phyloP scores from a whole-genome alignment of 2,888 invertebrate genomes.

The Tenthredo distinguenda region DNA sequence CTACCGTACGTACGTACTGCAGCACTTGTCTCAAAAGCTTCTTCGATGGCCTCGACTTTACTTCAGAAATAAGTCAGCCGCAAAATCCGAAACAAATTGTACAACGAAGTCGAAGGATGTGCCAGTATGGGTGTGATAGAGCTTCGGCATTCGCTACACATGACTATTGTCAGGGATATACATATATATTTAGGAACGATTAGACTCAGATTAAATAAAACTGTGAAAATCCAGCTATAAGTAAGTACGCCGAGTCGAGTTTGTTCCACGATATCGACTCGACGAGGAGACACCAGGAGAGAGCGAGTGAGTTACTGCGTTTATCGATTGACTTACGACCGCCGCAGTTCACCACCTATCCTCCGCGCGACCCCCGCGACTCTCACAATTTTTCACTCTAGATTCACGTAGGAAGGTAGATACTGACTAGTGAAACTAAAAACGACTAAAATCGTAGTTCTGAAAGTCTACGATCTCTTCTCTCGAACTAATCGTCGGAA shows the following conservation, averaged over 20 bases:
- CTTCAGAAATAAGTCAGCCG: not conserved
- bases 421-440: not conserved
- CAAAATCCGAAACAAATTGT: not conserved
- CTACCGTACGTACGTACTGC: not conserved
- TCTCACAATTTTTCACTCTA: conserved; percentile 26
- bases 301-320: conserved; percentile 56
- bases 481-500: not conserved
- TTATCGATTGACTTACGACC: conserved; percentile 67
- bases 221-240: conserved; percentile 19
- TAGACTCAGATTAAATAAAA: not conserved
- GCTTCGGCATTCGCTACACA: not conserved
- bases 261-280: conserved; percentile 45
- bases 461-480: not conserved
- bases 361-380: conserved; percentile 1
- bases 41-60: not conserved
- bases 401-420: not conserved
- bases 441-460: not conserved
- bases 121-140: too few species aligned
- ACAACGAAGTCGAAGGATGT: too few species aligned
- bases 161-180: not conserved
- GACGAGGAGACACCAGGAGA: conserved; percentile 49
- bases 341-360: conserved; percentile 54
- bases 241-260: not conserved
- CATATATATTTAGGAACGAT: not conserved
- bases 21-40: conserved; percentile 8